Percentiles rank a stretch among this genome's conserved stretches.
Evolutionary conservation across 2,113 vertebrate genomes (phyloP).

Genomic region (Protomyctophum bolini): DNA sequence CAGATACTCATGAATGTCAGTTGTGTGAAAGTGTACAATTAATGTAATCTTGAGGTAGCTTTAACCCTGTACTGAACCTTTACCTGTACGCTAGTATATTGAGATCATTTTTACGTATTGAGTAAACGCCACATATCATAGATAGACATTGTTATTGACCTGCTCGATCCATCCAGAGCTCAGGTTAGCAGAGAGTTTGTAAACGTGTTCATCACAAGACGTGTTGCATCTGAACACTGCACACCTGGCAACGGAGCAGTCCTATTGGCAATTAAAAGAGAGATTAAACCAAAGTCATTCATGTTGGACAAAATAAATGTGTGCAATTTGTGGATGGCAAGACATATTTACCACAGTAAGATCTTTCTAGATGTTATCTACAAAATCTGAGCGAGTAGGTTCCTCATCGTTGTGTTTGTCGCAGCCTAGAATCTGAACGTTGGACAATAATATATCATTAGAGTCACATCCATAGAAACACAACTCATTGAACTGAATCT

Average conservation of each 20-base stretch:
- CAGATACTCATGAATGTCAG: no score
- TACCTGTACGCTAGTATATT: no score
- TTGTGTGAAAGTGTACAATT: no score
- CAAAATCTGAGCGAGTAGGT: conserved; percentile 35
- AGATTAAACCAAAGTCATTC: no score
- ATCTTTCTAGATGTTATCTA: conserved; percentile 45
- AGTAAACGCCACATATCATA: neutral
- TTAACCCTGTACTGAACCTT: no score
- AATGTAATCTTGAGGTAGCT: no score
- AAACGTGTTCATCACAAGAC: conserved; percentile 53
- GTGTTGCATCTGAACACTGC: conserved; percentile 67
- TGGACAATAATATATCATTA: neutral
- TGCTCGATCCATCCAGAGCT: conserved; percentile 80
- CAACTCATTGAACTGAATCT: no score
- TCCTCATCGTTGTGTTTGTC: conserved; percentile 13
- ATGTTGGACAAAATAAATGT: neutral
- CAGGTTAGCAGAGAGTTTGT: conserved; percentile 78
- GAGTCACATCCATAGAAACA: neutral
- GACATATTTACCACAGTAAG: conserved; percentile 61
- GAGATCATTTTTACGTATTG: neutral
- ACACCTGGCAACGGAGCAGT: conserved; percentile 80
- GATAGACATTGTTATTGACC: conserved; percentile 54
- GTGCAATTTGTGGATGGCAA: neutral
- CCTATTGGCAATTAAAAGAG: conserved; percentile 53
- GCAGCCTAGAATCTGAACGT: conserved; percentile 74